A percentile compares a stretch with the other conserved stretches of the same genome.
Evolutionary conservation across 2,888 invertebrate species (phyloP).

Genomic region (Drosophila lacicola): DNA sequence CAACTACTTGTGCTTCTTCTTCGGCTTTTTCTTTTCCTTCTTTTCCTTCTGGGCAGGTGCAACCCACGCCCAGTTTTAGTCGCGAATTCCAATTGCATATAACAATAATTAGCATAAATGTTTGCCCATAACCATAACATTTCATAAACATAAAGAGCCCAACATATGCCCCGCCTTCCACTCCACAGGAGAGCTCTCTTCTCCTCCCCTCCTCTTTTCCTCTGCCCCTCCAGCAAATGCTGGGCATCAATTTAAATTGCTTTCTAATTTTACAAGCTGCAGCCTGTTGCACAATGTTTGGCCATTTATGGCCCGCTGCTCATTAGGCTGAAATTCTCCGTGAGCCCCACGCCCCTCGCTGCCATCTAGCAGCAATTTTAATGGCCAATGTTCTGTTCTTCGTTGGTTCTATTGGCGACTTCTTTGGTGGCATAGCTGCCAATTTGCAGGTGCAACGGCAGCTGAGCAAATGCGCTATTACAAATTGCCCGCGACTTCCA

Average conservation of each 20-base stretch:
- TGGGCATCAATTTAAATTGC: slow-evolving; percentile 71
- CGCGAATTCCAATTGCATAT: slow-evolving; percentile 49
- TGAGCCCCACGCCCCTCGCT: neutral
- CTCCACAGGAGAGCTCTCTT: neutral
- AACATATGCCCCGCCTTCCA: slow-evolving; percentile 1
- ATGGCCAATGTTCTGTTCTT: slow-evolving; percentile 47
- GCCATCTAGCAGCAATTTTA: slow-evolving; percentile 45
- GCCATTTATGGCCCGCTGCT: slow-evolving; percentile 74
- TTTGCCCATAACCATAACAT: slow-evolving; percentile 60
- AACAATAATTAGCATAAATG: slow-evolving; percentile 73
- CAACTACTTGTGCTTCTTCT: slow-evolving; percentile 2
- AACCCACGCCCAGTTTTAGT: slow-evolving; percentile 41
- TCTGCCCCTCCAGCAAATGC: slow-evolving; percentile 4
- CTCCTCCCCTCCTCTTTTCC: neutral
- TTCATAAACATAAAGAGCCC: slow-evolving; percentile 56
- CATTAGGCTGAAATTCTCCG: slow-evolving; percentile 59
- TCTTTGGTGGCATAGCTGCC: slow-evolving; percentile 57
- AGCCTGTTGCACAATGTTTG: slow-evolving; percentile 67
- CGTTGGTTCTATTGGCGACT: slow-evolving; percentile 36
- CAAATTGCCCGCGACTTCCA: slow-evolving; percentile 55
- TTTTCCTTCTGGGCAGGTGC: slow-evolving; percentile 19
- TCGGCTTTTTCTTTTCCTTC: neutral
- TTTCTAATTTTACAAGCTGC: slow-evolving; percentile 70
- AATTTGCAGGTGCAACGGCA: slow-evolving; percentile 63
- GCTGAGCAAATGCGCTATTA: slow-evolving; percentile 45